These are phyloP conservation scores for Candidula unifasciata DNA, from an alignment of 2,888 invertebrate genomes.

Conservation along the genomic window DNA sequence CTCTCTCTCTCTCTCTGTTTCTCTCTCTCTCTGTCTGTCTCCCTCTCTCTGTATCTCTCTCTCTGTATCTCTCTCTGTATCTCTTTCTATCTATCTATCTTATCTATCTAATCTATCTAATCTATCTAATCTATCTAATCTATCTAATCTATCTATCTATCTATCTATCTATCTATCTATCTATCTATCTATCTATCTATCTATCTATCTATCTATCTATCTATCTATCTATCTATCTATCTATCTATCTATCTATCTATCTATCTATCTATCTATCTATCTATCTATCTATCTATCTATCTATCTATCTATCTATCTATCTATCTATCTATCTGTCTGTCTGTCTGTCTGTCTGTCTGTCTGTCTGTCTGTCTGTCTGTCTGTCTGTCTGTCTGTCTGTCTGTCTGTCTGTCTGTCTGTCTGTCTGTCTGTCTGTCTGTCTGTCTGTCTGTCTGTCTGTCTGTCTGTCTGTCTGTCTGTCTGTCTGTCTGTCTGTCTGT, in stretches of 20 bases:
- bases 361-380: slow-evolving; percentile 43
- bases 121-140: too few relatives aligned
- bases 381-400: slow-evolving; percentile 44
- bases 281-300: neutral
- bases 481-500: slow-evolving; percentile 33
- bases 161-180: slow-evolving; percentile 2
- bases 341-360: slow-evolving; percentile 29
- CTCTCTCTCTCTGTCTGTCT: too few relatives aligned
- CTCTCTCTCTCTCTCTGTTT: too few relatives aligned
- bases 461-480: slow-evolving; percentile 38
- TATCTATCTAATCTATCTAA: too few relatives aligned
- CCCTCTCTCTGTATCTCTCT: too few relatives aligned
- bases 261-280: neutral
- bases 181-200: neutral
- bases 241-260: slow-evolving; percentile 10
- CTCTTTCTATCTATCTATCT: too few relatives aligned
- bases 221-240: slow-evolving; percentile 6
- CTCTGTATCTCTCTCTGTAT: too few relatives aligned
- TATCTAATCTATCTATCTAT: slow-evolving; percentile 15
- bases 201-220: neutral
- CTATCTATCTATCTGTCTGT: too few relatives aligned
- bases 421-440: slow-evolving; percentile 7
- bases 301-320: slow-evolving; percentile 15
- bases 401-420: slow-evolving; percentile 19
- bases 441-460: slow-evolving; percentile 31